Percentiles rank a stretch among this genome's conserved stretches.
Conservation (phyloP, 2,113 vertebrate species). For the Hemiscyllium ocellatum region DNA sequence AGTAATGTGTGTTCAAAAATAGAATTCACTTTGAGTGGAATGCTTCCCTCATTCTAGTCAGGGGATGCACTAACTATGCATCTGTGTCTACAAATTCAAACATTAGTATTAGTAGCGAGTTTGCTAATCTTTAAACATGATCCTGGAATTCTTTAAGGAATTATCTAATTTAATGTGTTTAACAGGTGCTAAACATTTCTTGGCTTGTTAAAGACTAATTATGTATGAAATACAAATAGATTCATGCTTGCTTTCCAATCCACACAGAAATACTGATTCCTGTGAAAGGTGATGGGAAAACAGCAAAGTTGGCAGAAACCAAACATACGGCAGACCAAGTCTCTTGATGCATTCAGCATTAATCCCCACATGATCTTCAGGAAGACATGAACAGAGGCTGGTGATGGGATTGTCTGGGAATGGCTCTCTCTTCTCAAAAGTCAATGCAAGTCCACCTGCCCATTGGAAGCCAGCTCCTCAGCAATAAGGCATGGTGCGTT, state of each 20-base stretch:
- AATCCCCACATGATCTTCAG: too few relatives aligned
- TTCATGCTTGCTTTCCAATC: background rate
- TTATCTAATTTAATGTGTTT: background rate
- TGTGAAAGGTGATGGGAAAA: background rate
- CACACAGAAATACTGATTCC: background rate
- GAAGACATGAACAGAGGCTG: too few relatives aligned
- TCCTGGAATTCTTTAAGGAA: background rate
- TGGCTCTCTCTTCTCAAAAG: too few relatives aligned
- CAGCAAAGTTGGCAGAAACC: background rate
- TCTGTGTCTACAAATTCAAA: background rate
- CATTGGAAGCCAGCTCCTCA: too few relatives aligned
- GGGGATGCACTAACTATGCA: background rate
- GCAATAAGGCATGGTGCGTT: too few relatives aligned
- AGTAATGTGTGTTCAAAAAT: background rate
- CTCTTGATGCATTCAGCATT: too few relatives aligned
- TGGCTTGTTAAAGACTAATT: slow-evolving; percentile 20
- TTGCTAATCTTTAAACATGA: background rate
- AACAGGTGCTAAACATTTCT: background rate
- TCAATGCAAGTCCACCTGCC: too few relatives aligned
- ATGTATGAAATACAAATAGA: background rate
- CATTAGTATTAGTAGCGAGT: background rate
- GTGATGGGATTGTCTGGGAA: too few relatives aligned
- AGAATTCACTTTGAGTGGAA: background rate
- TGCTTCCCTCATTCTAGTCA: background rate
- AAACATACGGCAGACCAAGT: background rate